These are phyloP conservation scores for Avahi laniger DNA, from an alignment of 2,797 vertebrate species.

Conservation along the genomic window DNA sequence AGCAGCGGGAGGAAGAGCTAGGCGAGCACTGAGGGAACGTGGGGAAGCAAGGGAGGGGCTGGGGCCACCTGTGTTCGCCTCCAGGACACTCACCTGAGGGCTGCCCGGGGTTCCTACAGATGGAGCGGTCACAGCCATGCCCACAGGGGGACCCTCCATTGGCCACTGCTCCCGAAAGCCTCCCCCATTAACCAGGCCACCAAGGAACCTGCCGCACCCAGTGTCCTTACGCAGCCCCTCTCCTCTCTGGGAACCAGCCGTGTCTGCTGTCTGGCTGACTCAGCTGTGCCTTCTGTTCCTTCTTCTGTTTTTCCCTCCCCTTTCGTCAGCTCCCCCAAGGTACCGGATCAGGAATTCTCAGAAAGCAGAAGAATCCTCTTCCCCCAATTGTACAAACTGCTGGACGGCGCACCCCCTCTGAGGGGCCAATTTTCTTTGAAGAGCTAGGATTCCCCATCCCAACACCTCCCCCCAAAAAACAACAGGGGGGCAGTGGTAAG, in stretches of 20 bases:
- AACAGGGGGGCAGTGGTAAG: fast-evolving
- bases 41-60: background rate
- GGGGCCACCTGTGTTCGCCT: background rate
- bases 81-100: background rate
- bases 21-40: background rate
- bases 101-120: fast-evolving
- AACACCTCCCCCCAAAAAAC: background rate
- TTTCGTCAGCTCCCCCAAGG: background rate
- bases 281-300: background rate
- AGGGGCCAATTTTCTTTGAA: background rate
- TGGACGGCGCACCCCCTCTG: background rate
- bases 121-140: background rate
- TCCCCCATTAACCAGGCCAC: too few species aligned
- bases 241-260: background rate
- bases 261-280: background rate
- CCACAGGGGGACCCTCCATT: too few species aligned
- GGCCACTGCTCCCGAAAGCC: background rate
- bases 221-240: background rate
- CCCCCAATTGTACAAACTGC: background rate
- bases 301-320: background rate
- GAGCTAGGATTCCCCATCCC: background rate
- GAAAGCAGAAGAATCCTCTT: background rate
- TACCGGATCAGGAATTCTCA: background rate
- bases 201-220: background rate
- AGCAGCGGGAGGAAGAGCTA: background rate